Evolutionary conservation across 2,113 vertebrate genomes (phyloP).

Genomic region (Mola mola): DNA sequence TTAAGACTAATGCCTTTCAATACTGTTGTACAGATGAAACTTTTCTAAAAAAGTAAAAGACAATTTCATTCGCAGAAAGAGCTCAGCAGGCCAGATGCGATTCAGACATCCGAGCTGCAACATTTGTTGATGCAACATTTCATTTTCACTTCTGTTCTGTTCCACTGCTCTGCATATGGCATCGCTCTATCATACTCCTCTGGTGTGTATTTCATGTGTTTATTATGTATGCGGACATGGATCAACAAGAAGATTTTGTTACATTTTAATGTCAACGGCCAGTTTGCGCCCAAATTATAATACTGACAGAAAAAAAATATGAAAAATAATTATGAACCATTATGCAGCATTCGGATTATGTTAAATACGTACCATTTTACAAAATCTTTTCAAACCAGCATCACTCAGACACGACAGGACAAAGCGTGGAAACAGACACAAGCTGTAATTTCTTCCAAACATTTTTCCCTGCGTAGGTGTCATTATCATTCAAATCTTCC

Average conservation of each 20-base stretch:
- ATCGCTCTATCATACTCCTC: not conserved
- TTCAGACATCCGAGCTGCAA: conserved; percentile 36
- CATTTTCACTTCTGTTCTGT: conserved; percentile 10
- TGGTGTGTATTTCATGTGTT: conserved; percentile 3
- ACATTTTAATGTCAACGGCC: not conserved
- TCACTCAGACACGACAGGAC: too few species aligned
- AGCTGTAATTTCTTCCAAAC: too few species aligned
- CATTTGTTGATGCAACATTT: conserved; percentile 49
- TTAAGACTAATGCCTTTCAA: conserved; percentile 75
- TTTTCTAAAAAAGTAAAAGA: conserved; percentile 38
- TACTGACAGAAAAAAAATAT: not conserved
- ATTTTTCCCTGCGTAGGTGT: too few species aligned
- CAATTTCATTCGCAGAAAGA: conserved; percentile 58
- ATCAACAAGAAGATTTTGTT: not conserved
- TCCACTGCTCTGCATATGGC: conserved; percentile 16
- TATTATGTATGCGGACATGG: not conserved
- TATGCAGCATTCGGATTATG: too few species aligned
- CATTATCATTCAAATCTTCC: too few species aligned
- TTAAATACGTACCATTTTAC: too few species aligned
- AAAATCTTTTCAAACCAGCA: too few species aligned
- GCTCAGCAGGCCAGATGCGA: conserved; percentile 62
- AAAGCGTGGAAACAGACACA: too few species aligned
- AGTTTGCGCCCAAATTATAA: not conserved
- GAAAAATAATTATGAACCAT: too few species aligned
- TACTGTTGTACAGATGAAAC: conserved; percentile 75